Conservation (phyloP, 2,888 invertebrate genomes). For the Uloborus plumipes region DNA sequence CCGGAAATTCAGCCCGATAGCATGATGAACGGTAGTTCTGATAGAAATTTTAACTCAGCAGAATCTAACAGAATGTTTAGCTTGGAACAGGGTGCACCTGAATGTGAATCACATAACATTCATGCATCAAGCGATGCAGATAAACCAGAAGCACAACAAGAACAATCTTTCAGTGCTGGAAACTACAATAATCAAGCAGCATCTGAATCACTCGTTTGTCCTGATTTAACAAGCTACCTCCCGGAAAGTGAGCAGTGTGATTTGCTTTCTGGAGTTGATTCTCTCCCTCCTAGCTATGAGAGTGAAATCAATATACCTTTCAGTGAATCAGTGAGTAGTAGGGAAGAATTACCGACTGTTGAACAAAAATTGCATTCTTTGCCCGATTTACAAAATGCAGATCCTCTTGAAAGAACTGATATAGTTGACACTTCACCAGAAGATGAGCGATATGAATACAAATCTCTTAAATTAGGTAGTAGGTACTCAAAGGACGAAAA, state of each 20-base stretch:
- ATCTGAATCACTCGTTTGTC: conserved; percentile 40
- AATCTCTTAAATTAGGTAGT: conserved; percentile 16
- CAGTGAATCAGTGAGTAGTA: conserved; percentile 41
- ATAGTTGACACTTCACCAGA: conserved; percentile 62
- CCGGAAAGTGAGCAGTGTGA: conserved; percentile 64
- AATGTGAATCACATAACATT: conserved; percentile 37
- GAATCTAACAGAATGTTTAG: not conserved
- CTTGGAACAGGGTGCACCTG: conserved; percentile 22
- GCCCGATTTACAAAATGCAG: conserved; percentile 42
- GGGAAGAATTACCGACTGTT: conserved; percentile 29
- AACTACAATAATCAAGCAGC: conserved; percentile 24
- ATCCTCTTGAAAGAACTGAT: conserved; percentile 56
- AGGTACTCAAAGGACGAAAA: conserved; percentile 18
- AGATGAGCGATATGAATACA: conserved; percentile 63
- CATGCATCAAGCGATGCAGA: conserved; percentile 41
- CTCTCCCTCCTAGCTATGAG: conserved; percentile 54
- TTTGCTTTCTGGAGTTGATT: conserved; percentile 37
- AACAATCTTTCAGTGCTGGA: conserved; percentile 39
- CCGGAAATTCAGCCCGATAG: not conserved
- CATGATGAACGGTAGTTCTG: not conserved
- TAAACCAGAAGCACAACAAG: conserved; percentile 59
- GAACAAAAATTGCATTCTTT: conserved; percentile 35
- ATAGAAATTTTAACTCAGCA: not conserved
- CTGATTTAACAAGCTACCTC: conserved; percentile 60
- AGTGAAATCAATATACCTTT: conserved; percentile 54